These are phyloP conservation scores for Phylloscopus collybita DNA, from an alignment of 2,797 vertebrate genomes.

Conservation along the genomic window DNA sequence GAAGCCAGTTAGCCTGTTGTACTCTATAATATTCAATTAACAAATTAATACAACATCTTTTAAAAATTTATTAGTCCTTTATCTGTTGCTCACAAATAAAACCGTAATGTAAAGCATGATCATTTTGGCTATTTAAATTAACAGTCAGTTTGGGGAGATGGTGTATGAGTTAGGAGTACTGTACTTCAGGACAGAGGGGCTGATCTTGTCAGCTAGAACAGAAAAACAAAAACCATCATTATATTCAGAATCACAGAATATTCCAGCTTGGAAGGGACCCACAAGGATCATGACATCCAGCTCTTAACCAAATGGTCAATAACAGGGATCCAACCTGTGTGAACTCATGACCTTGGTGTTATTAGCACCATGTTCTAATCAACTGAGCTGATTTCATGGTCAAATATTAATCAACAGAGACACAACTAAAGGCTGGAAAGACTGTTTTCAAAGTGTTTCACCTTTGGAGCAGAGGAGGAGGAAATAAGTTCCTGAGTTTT, in stretches of 20 bases:
- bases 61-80: slow-evolving; percentile 16
- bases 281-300: neutral
- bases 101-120: neutral
- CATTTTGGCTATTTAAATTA: neutral
- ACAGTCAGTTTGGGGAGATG: neutral
- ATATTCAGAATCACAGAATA: neutral
- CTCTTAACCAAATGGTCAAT: neutral
- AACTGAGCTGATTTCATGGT: neutral
- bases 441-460: neutral
- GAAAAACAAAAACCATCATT: neutral
- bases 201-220: neutral
- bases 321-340: neutral
- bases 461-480: neutral
- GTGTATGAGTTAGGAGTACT: neutral
- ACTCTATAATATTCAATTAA: neutral
- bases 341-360: neutral
- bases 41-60: slow-evolving; percentile 1
- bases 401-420: neutral
- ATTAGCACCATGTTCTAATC: neutral
- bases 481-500: neutral
- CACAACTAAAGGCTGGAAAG: neutral
- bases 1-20: neutral
- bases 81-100: neutral
- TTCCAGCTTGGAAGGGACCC: neutral
- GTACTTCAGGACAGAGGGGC: neutral